These are phyloP conservation scores for Burhinus bistriatus DNA, from an alignment of 2,113 vertebrate genomes.

Conservation along the genomic window DNA sequence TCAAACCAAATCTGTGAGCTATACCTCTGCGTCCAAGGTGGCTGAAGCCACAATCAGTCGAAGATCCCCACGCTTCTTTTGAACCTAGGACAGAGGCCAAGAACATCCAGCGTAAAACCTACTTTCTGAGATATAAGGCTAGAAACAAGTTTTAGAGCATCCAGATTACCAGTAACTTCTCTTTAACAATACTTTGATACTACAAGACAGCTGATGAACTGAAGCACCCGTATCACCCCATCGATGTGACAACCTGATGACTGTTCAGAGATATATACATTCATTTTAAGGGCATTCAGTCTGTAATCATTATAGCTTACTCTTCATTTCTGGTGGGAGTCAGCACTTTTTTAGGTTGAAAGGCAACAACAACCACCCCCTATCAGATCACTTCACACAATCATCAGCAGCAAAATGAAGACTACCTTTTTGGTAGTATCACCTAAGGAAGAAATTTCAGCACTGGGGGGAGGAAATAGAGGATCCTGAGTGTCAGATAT, in stretches of 20 bases:
- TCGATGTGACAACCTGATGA: not conserved
- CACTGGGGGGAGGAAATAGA: not conserved
- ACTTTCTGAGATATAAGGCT: not conserved
- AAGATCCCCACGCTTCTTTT: slow-evolving; percentile 94
- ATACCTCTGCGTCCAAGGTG: slow-evolving; percentile 97
- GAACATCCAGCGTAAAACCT: not conserved
- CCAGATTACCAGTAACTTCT: not conserved
- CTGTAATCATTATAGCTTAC: not conserved
- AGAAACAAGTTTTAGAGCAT: not conserved
- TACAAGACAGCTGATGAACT: not conserved
- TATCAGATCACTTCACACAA: not conserved
- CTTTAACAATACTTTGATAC: not conserved
- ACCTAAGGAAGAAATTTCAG: not conserved
- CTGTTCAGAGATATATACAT: not conserved
- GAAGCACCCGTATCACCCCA: not conserved
- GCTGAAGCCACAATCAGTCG: slow-evolving; percentile 94
- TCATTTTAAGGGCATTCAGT: not conserved
- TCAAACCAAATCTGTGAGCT: not conserved
- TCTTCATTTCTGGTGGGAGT: not conserved
- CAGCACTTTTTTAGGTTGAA: not conserved
- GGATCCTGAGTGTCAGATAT: not conserved
- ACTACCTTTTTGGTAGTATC: not conserved
- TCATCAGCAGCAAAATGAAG: not conserved
- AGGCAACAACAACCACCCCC: not conserved
- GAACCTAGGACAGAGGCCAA: slow-evolving; percentile 78